Conservation (phyloP, 2,888 invertebrate species). For the Drosophila seclusa region DNA sequence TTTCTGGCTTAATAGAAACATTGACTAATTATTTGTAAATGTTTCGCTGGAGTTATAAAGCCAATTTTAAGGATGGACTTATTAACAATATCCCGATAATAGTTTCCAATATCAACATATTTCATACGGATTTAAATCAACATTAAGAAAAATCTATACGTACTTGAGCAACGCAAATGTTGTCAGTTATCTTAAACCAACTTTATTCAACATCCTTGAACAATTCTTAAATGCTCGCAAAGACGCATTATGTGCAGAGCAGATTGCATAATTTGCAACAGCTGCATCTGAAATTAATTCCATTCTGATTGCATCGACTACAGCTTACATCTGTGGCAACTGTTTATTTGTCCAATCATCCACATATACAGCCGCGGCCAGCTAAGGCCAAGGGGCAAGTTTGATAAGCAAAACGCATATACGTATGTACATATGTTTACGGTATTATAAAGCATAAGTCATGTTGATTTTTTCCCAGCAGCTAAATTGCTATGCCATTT, state of each 20-base stretch:
- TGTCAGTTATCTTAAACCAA: neutral
- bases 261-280: constrained; percentile 48
- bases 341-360: constrained; percentile 35
- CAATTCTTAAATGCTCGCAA: constrained; percentile 20
- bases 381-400: neutral
- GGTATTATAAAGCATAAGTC: constrained; percentile 31
- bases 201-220: neutral
- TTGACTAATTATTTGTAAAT: neutral
- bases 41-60: neutral
- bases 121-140: neutral
- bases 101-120: neutral
- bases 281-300: constrained; percentile 32
- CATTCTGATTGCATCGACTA: constrained; percentile 31
- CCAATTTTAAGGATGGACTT: neutral
- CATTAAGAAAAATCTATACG: neutral
- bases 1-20: neutral
- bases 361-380: constrained; percentile 9
- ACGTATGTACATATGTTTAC: neutral
- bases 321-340: constrained; percentile 18
- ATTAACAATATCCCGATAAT: neutral
- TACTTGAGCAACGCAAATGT: neutral
- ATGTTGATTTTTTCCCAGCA: constrained; percentile 8
- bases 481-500: constrained; percentile 31
- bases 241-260: constrained; percentile 25
- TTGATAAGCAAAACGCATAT: neutral